These are phyloP conservation scores for Anthoscopus minutus DNA, from an alignment of 2,113 vertebrate genomes.

Conservation along the genomic window DNA sequence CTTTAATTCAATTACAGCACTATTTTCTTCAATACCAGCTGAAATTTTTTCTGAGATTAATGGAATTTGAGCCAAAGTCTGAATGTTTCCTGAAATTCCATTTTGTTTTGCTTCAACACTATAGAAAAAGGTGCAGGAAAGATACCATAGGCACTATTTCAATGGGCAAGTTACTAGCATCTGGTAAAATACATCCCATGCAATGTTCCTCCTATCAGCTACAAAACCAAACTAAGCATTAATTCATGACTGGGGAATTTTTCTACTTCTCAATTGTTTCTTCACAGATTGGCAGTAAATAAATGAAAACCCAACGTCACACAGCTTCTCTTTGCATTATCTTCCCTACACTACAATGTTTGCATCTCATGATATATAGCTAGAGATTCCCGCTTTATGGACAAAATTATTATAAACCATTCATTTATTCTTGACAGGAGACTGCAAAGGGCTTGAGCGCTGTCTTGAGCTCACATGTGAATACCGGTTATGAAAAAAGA, in stretches of 20 bases:
- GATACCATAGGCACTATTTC: background rate
- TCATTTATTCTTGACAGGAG: background rate
- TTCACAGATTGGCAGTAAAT: background rate
- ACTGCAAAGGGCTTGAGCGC: background rate
- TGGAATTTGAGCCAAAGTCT: background rate
- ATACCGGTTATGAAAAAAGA: background rate
- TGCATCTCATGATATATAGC: fast-evolving
- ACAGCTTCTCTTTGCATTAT: background rate
- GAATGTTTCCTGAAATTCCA: background rate
- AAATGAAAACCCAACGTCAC: background rate
- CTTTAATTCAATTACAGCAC: background rate
- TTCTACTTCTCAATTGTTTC: background rate
- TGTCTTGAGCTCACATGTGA: background rate
- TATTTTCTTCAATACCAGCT: background rate
- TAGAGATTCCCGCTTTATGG: background rate
- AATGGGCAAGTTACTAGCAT: background rate
- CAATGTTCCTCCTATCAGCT: background rate
- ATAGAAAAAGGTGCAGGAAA: background rate
- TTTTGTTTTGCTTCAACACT: background rate
- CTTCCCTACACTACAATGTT: background rate
- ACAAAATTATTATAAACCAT: background rate
- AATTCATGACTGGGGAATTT: background rate
- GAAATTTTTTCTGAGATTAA: background rate
- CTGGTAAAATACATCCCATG: background rate
- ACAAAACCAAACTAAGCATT: background rate